Evolutionary conservation across 2,113 vertebrate species (phyloP), one percentile per base, ranked within the genome.

Genomic region (Gopherus flavomarginatus): DNA sequence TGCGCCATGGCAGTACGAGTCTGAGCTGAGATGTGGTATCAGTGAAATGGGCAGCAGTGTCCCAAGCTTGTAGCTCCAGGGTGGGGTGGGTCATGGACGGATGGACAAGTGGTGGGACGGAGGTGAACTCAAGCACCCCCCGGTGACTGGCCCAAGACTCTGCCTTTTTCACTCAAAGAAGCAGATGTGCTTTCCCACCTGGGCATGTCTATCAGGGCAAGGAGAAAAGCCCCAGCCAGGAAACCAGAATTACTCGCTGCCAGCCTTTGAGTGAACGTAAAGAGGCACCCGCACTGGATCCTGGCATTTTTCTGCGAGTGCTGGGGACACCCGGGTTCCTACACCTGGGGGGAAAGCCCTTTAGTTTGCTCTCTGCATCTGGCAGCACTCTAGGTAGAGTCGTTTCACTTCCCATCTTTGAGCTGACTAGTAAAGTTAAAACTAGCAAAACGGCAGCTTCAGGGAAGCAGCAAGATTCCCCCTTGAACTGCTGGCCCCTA

Each of bases 261-360:
- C 19, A 31, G 56, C 84, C 79, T 93, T 38, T 57, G 13, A 42
- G 56, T 11, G 86, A 3, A 19, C 27, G 44, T 31, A 4, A 11
- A 31, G n/a, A 1, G 2, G 8, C 65, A 6, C 35, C 0, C 0
- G 85, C 65, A 75, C 49, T 11, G 35, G 14, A 88, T 4, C 11
- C 0, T 2, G 7, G 14, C 57, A 27, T 26, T 49, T 35, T 2
- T 44, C 86, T 94, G 84, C 49, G 86, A 77, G 49, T 0, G 0
- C 59, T 52, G 24, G 5, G 35, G 27, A 29, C 27, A 31, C 27
- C 27, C 11, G 12, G 56, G 56, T 57, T 57, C 56, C 24, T 10
- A 57, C 24, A 56, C 2, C 83, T 86, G 89, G 49, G 22, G 69
- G 75, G 16, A 10, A 14, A 10, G 29, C 56, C 8, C 3, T 8